These are phyloP conservation scores for Lacanobia oleracea DNA, from an alignment of 2,888 invertebrate genomes.

Conservation along the genomic window DNA sequence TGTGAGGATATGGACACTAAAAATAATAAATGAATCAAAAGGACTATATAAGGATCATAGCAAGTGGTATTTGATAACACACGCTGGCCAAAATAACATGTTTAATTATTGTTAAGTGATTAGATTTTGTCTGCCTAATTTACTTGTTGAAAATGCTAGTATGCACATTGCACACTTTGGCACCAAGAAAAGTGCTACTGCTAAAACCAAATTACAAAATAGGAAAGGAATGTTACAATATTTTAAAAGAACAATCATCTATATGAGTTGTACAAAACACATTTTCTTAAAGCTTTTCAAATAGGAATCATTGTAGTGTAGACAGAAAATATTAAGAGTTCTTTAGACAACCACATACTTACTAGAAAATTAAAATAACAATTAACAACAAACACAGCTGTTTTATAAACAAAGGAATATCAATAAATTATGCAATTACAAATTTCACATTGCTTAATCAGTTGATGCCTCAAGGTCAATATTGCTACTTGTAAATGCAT, in stretches of 20 bases:
- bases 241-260: neutral
- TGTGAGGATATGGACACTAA: no score
- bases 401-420: conserved; percentile 16
- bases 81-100: no score
- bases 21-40: no score
- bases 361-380: conserved; percentile 16
- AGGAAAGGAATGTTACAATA: neutral
- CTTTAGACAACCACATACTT: neutral
- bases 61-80: no score
- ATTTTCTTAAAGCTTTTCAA: no score
- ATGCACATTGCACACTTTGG: no score
- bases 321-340: neutral
- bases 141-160: no score
- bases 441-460: conserved; percentile 38
- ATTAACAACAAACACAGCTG: conserved; percentile 23
- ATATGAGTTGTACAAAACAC: no score
- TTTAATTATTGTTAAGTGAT: no score
- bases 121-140: no score
- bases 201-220: neutral
- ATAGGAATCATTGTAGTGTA: neutral
- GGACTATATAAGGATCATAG: no score
- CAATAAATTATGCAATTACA: conserved; percentile 20
- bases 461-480: conserved; percentile 19
- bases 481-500: conserved; percentile 18
- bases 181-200: neutral